Percentiles rank a stretch among this genome's conserved stretches.
Conservation (phyloP, 2,113 vertebrate genomes). For the Cranoglanis bouderius region DNA sequence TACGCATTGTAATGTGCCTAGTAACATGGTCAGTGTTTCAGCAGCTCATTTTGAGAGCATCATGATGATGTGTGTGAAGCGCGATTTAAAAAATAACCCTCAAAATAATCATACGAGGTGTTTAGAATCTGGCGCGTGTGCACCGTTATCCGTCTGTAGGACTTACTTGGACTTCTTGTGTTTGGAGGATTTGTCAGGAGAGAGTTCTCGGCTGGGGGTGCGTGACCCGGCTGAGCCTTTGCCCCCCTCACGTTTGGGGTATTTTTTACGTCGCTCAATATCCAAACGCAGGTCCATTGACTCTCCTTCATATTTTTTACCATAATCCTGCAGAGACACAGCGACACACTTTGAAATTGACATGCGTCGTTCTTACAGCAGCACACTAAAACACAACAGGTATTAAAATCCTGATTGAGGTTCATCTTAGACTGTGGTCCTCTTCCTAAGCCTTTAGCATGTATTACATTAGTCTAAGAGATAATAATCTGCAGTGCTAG, state of each 20-base stretch:
- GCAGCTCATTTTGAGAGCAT: no score
- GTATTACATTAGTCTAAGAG: not conserved
- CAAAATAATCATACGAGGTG: not conserved
- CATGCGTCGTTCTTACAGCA: not conserved
- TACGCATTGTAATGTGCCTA: no score
- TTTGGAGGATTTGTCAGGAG: constrained; percentile 92
- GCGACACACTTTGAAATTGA: not conserved
- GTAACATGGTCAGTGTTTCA: no score
- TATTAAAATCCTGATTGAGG: not conserved
- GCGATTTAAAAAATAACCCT: no score
- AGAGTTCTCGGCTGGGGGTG: constrained; percentile 91
- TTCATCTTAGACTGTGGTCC: not conserved
- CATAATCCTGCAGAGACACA: constrained; percentile 78
- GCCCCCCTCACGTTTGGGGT: constrained; percentile 85
- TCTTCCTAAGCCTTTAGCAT: not conserved
- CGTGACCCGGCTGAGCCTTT: constrained; percentile 89
- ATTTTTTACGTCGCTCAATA: constrained; percentile 96
- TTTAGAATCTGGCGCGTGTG: not conserved
- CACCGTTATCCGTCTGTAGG: no score
- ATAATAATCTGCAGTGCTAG: not conserved
- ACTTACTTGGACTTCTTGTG: constrained; percentile 90
- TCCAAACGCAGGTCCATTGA: constrained; percentile 94
- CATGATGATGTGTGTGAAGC: not conserved
- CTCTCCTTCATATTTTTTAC: constrained; percentile 89
- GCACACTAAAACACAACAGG: not conserved